These are phyloP conservation scores for Archips crataeganus DNA, from an alignment of 2,888 invertebrate genomes.

Conservation along the genomic window DNA sequence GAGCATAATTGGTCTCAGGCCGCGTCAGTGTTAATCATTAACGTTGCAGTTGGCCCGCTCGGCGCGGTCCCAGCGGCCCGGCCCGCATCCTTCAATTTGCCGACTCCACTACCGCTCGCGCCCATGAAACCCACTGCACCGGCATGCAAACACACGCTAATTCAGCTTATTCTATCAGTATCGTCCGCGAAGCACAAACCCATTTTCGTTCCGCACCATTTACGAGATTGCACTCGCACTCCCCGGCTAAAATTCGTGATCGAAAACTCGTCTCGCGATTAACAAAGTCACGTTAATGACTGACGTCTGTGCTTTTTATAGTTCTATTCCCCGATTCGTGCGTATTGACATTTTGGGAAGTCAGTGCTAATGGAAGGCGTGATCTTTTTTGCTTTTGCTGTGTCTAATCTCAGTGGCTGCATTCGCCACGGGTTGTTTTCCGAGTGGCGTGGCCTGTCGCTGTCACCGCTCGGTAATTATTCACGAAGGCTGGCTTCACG, in stretches of 20 bases:
- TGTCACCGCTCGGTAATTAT: conserved; percentile 81
- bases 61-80: conserved; percentile 62
- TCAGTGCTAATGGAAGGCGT: conserved; percentile 78
- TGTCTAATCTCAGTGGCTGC: conserved; percentile 77
- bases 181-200: conserved; percentile 14
- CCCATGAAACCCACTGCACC: conserved; percentile 10
- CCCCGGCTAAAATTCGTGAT: conserved; percentile 20
- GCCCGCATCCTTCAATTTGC: conserved; percentile 65
- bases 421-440: conserved; percentile 77
- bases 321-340: conserved; percentile 55
- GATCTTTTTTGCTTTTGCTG: conserved; percentile 74
- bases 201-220: conserved; percentile 29
- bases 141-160: conserved; percentile 17
- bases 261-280: conserved; percentile 24
- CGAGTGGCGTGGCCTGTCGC: conserved; percentile 76
- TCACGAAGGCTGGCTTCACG: conserved; percentile 71
- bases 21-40: conserved; percentile 79
- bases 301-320: conserved; percentile 37
- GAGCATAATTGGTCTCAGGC: conserved; percentile 79
- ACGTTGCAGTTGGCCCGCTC: conserved; percentile 55
- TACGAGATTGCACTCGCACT: conserved; percentile 33
- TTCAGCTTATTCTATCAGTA: conserved; percentile 25
- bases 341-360: conserved; percentile 81
- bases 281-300: conserved; percentile 42
- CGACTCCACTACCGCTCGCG: conserved; percentile 45